A percentile compares a stretch with the other conserved stretches of the same genome.
Evolutionary conservation across 2,888 invertebrate species (phyloP).

Genomic region (Amblyjoppa fuscipennis): DNA sequence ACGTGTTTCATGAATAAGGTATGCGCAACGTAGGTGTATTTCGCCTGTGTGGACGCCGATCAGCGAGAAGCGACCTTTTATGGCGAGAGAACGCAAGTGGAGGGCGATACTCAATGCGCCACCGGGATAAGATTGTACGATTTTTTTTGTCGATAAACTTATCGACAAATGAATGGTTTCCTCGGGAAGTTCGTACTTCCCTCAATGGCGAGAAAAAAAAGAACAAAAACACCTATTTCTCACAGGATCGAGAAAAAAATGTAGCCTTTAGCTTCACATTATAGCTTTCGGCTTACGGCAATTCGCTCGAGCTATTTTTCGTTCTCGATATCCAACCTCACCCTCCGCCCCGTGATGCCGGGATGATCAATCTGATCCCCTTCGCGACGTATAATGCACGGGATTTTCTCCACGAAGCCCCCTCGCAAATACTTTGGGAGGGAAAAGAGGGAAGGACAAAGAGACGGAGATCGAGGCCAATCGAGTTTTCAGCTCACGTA

Average conservation of each 20-base stretch:
- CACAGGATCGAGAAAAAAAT: background rate
- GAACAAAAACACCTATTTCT: background rate
- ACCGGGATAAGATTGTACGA: conserved; percentile 36
- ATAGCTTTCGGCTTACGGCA: background rate
- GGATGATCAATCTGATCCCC: conserved; percentile 50
- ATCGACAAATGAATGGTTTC: background rate
- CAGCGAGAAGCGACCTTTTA: conserved; percentile 64
- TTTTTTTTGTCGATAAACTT: background rate
- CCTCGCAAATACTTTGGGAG: background rate
- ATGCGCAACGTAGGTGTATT: background rate
- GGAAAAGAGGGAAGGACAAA: background rate
- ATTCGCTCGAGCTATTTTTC: conserved; percentile 21
- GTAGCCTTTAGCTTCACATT: background rate
- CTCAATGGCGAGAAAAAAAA: background rate
- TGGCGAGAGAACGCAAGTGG: conserved; percentile 62
- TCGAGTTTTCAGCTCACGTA: conserved; percentile 56
- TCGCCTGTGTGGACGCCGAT: conserved; percentile 26
- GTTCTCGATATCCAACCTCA: background rate
- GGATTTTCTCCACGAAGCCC: conserved; percentile 30
- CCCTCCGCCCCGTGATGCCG: background rate
- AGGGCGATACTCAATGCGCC: conserved; percentile 47
- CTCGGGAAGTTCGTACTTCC: background rate
- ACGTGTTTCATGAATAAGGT: background rate
- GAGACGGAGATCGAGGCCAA: conserved; percentile 30
- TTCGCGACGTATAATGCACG: conserved; percentile 37